These are phyloP conservation scores for Barypeithes pellucidus DNA, from an alignment of 2,888 invertebrate species.

Conservation along the genomic window DNA sequence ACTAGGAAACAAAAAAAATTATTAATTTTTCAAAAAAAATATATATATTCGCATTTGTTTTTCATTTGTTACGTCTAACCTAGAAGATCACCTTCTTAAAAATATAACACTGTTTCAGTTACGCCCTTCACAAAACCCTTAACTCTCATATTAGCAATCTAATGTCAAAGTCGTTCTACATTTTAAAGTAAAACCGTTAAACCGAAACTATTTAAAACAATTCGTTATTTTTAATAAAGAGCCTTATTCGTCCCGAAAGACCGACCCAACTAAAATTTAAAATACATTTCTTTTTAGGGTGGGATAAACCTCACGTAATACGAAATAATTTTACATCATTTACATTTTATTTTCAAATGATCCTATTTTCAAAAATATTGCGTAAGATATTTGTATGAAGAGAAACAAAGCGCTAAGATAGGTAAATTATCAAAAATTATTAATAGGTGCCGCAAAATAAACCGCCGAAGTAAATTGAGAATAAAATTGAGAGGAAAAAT, in stretches of 20 bases:
- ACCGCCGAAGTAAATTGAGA: background rate
- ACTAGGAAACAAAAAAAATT: too few species aligned
- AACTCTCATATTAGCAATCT: too few species aligned
- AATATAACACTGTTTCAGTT: too few species aligned
- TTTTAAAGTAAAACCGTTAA: background rate
- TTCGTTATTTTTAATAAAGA: background rate
- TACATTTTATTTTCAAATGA: background rate
- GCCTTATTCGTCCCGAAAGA: conserved; percentile 1
- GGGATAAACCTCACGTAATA: background rate
- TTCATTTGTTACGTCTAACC: too few species aligned
- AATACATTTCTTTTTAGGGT: background rate
- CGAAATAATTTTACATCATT: conserved; percentile 7
- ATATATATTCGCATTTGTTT: too few species aligned
- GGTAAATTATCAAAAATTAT: background rate
- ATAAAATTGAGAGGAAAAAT: too few species aligned
- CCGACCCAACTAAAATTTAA: conserved; percentile 1
- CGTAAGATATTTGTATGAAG: background rate
- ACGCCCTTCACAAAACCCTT: too few species aligned
- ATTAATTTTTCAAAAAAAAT: too few species aligned
- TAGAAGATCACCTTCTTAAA: too few species aligned
- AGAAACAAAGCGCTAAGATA: background rate
- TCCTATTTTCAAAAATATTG: background rate
- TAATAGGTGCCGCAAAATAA: too few species aligned
- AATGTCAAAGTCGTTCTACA: too few species aligned
- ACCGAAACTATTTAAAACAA: too few species aligned